Evolutionary conservation across 2,797 vertebrate species (phyloP).

Genomic region (Morelia viridis): DNA sequence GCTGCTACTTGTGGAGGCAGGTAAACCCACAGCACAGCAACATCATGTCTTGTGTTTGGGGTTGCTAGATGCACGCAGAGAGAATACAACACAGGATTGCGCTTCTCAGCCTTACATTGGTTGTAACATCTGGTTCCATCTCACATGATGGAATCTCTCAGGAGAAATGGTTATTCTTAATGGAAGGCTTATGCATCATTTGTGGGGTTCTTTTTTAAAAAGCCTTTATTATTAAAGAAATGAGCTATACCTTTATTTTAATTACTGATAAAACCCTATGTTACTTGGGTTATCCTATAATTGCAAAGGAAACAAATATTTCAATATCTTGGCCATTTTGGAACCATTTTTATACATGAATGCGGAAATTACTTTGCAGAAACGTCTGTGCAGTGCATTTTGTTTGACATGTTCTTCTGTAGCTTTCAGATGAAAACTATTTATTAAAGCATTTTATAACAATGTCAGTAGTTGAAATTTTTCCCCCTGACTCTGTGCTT

Average conservation of each 20-base stretch:
- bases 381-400: conserved; percentile 84
- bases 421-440: conserved; percentile 81
- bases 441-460: conserved; percentile 97
- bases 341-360: conserved; percentile 82
- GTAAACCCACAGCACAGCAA: background rate
- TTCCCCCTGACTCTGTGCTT: conserved; percentile 61
- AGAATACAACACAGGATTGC: background rate
- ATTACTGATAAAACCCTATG: conserved; percentile 67
- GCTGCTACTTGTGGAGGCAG: conserved; percentile 33
- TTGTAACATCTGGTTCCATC: conserved; percentile 1
- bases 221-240: conserved; percentile 64
- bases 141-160: conserved; percentile 70
- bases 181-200: conserved; percentile 56
- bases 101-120: background rate
- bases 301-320: conserved; percentile 53
- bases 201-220: conserved; percentile 32
- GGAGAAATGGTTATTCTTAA: conserved; percentile 61
- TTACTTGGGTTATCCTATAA: conserved; percentile 54
- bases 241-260: conserved; percentile 64
- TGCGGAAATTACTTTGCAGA: conserved; percentile 77
- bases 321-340: conserved; percentile 71
- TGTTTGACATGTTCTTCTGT: conserved; percentile 83
- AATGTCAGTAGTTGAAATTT: conserved; percentile 72
- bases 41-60: background rate
- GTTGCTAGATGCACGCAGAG: background rate